Percentiles rank a stretch among this genome's conserved stretches.
These are phyloP conservation scores for Scytalopus superciliaris DNA, from an alignment of 2,113 vertebrate species.

Conservation along the genomic window DNA sequence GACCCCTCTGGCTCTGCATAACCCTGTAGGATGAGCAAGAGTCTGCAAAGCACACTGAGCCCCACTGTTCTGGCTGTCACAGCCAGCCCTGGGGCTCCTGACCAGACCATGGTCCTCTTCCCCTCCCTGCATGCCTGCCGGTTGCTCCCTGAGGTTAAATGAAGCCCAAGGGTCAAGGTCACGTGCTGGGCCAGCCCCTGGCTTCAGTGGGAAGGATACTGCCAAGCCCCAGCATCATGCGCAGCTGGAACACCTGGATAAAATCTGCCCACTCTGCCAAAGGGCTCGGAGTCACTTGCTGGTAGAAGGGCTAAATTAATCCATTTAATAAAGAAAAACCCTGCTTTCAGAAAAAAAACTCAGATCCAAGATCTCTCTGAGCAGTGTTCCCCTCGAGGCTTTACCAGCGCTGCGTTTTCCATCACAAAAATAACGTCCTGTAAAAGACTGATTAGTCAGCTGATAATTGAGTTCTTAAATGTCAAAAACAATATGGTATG, in stretches of 20 bases:
- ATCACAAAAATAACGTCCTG: constrained; percentile 73
- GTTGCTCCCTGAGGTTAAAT: not conserved
- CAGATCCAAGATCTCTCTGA: constrained; percentile 34
- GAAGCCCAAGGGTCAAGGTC: not conserved
- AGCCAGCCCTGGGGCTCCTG: not conserved
- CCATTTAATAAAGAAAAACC: not conserved
- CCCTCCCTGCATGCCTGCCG: not conserved
- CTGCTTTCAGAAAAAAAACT: not conserved
- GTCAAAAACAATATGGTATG: constrained; percentile 82
- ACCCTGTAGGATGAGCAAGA: no score
- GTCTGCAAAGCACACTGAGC: not conserved
- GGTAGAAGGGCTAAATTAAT: constrained; percentile 38
- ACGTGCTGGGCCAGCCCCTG: not conserved
- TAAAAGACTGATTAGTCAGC: constrained; percentile 83
- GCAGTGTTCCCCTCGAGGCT: constrained; percentile 58
- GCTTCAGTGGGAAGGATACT: not conserved
- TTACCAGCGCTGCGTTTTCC: constrained; percentile 55
- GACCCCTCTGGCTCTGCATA: no score
- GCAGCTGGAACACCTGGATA: not conserved
- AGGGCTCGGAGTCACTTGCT: not conserved
- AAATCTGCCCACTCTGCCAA: not conserved
- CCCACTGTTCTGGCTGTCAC: not conserved
- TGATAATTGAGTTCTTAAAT: constrained; percentile 86
- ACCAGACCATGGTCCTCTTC: rapidly evolving
- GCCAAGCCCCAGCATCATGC: not conserved